Percentiles rank a stretch among this genome's conserved stretches.
phyloP scores from a whole-genome alignment of 2,888 invertebrate genomes.

The Philereme vetulata region DNA sequence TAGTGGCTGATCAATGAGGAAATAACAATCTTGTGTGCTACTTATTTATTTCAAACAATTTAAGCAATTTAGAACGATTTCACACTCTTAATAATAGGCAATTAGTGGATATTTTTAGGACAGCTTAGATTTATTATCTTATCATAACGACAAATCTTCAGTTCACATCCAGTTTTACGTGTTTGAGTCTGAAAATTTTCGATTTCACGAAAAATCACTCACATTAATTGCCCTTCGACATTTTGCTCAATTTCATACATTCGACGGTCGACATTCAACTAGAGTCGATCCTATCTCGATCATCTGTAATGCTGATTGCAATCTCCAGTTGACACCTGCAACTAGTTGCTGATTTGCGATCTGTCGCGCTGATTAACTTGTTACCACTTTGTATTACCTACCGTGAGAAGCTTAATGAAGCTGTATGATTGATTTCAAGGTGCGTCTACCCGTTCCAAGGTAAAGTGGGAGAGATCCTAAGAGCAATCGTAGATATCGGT shows the following conservation, averaged over 20 bases:
- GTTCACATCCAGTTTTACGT: no score
- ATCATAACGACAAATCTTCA: no score
- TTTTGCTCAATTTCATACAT: background rate
- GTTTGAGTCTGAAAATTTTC: no score
- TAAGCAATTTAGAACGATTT: no score
- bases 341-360: slow-evolving; percentile 35
- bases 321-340: slow-evolving; percentile 47
- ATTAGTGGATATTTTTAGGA: no score
- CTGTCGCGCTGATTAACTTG: slow-evolving; percentile 33
- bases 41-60: no score
- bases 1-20: slow-evolving; percentile 2
- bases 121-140: no score
- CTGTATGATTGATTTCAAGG: slow-evolving; percentile 24
- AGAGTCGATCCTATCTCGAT: slow-evolving; percentile 40
- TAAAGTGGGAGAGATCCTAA: slow-evolving; percentile 14
- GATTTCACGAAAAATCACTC: background rate
- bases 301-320: slow-evolving; percentile 52
- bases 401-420: slow-evolving; percentile 28
- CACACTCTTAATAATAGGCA: no score
- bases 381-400: slow-evolving; percentile 29
- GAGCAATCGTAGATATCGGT: slow-evolving; percentile 5
- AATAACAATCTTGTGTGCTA: no score
- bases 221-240: background rate
- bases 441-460: slow-evolving; percentile 19
- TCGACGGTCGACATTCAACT: slow-evolving; percentile 13